Evolutionary conservation across 2,888 invertebrate species (phyloP).

Genomic region (Apamea crenata): DNA sequence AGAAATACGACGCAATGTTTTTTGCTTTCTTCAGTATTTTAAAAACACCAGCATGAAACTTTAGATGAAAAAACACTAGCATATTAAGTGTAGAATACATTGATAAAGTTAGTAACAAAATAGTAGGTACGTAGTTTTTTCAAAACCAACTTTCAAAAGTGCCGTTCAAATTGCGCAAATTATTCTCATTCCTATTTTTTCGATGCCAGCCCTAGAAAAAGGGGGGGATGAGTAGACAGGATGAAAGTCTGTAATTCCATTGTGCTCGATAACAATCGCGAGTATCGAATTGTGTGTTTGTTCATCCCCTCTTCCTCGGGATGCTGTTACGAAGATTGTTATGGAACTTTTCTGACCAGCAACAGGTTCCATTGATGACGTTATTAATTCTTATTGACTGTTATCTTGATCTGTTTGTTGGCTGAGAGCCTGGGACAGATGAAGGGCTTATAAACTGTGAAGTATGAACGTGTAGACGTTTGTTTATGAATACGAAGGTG

Average conservation of each 20-base stretch:
- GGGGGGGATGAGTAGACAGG: constrained; percentile 67
- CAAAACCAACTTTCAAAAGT: not conserved
- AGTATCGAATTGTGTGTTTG: constrained; percentile 83
- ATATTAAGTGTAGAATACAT: not conserved
- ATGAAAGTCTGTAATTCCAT: constrained; percentile 87
- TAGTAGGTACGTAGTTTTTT: not conserved
- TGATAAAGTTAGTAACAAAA: not conserved
- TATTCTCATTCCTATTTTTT: not conserved
- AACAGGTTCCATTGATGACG: constrained; percentile 76
- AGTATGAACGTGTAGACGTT: not conserved
- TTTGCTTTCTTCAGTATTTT: not conserved
- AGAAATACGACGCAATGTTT: not conserved
- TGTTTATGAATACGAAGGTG: not conserved
- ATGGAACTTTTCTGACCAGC: constrained; percentile 72
- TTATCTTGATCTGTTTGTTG: constrained; percentile 51
- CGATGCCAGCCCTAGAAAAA: constrained; percentile 58
- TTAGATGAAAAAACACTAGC: not conserved
- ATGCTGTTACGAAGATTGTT: constrained; percentile 79
- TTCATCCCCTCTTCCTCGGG: constrained; percentile 66
- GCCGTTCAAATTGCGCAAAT: not conserved
- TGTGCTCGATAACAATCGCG: constrained; percentile 87
- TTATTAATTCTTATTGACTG: constrained; percentile 65
- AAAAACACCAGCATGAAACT: too few relatives aligned
- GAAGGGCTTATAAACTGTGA: not conserved
- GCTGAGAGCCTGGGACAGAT: constrained; percentile 4